Evolutionary conservation across 2,797 vertebrate species (phyloP), one percentile per base, ranked within the genome.

Genomic region (Bradypodion ventrale): DNA sequence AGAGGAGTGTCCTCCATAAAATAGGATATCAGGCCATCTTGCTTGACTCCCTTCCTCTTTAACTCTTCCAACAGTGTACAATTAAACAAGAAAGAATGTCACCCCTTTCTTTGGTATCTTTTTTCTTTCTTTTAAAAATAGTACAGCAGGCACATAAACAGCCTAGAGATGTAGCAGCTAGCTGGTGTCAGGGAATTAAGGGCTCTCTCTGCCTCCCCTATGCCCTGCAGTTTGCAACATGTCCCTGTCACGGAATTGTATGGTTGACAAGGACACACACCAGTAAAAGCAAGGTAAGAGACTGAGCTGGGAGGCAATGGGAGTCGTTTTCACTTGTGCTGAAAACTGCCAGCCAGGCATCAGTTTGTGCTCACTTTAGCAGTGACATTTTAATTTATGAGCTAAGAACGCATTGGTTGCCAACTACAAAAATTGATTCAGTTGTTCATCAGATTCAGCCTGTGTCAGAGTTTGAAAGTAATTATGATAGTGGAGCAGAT

Each of bases 311-410:
- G 81, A 87, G 59, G 91, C 73, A 79, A 13, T 85, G 49, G 49
- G 85, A 1, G 1, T 70, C 81, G 27, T 82, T 84, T 62, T 80
- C 56, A 85, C 46, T n/a, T 69, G 19, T 70, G 73, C 72, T 59
- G 87, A 88, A 73, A 93, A 78, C 70, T 85, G 32, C 79, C 83
- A 89, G 90, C 87, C 68, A 91, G 85, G 74, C 87, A 92, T 93
- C 91, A 81, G 88, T 94, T 93, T 95, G 76, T 92, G 83, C 90
- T 94, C 87, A 85, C 76, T 94, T 88, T 79, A 83, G 52, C 40
- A 81, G 85, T 95, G 95, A 96, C 95, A 94, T 94, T 96, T 96
- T 95, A 94, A 96, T 96, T 95, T 95, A 94, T 90, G 91, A 93
- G 87, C 89, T 89, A 92, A 89, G 91, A 94, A 93, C 87, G 80